A percentile compares a stretch with the other conserved stretches of the same genome.
Conservation (phyloP, 2,888 invertebrate species). For the Apocheima hispidaria region DNA sequence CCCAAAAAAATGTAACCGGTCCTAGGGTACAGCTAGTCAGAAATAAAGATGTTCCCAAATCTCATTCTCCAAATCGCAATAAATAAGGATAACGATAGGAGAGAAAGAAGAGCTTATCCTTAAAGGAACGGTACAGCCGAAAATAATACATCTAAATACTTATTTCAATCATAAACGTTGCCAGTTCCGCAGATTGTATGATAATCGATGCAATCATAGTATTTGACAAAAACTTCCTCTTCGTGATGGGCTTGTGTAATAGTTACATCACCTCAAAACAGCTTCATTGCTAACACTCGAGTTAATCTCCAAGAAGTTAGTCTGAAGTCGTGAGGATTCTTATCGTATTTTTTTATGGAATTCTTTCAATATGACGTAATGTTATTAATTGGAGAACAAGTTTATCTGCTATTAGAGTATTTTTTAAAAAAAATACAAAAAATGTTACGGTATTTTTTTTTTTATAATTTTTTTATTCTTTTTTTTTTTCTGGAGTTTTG, state of each 20-base stretch:
- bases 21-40: too few species aligned
- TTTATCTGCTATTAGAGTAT: neutral
- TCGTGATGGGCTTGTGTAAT: conserved; percentile 33
- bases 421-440: too few species aligned
- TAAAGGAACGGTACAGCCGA: neutral
- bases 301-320: conserved; percentile 1
- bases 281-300: conserved; percentile 8
- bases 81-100: neutral
- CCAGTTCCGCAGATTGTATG: conserved; percentile 27
- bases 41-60: too few species aligned
- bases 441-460: too few species aligned
- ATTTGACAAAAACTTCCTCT: conserved; percentile 32
- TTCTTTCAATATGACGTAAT: neutral
- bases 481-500: too few species aligned
- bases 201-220: conserved; percentile 29
- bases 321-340: conserved; percentile 13
- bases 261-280: conserved; percentile 20
- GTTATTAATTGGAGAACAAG: neutral
- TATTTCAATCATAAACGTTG: conserved; percentile 2
- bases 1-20: too few species aligned
- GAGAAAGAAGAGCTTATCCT: neutral
- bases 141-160: neutral
- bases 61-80: too few species aligned
- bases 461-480: too few species aligned
- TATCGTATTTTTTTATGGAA: neutral